A percentile compares a stretch with the other conserved stretches of the same genome.
phyloP scores from a whole-genome alignment of 2,113 vertebrate genomes.

The Dasyurus viverrinus region DNA sequence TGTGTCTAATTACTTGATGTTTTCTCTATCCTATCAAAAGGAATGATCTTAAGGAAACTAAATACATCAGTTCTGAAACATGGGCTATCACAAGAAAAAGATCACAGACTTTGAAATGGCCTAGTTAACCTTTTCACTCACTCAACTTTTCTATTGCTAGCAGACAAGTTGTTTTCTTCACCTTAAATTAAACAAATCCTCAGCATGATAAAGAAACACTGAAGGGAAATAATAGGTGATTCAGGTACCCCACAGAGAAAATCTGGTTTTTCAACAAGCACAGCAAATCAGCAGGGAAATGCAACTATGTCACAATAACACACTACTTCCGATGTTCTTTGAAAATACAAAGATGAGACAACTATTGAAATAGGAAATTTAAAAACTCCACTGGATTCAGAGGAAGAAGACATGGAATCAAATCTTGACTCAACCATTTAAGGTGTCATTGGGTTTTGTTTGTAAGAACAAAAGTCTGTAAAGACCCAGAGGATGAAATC shows the following conservation, averaged over 20 bases:
- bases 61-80: conserved; percentile 35
- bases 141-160: not conserved
- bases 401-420: not conserved
- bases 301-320: not conserved
- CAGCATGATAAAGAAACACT: not conserved
- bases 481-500: not conserved
- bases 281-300: not conserved
- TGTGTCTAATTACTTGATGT: conserved; percentile 52
- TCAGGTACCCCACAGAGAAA: accelerated
- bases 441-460: not conserved
- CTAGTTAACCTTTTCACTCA: conserved; percentile 17
- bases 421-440: not conserved
- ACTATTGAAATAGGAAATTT: not conserved
- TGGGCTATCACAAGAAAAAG: conserved; percentile 16
- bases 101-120: not conserved
- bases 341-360: not conserved
- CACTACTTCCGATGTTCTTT: not conserved
- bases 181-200: conserved; percentile 23
- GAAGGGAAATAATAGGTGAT: not conserved
- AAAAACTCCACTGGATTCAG: not conserved
- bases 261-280: not conserved
- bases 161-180: conserved; percentile 23
- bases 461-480: not conserved
- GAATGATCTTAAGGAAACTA: conserved; percentile 30
- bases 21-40: conserved; percentile 6